Evolutionary conservation across 1,140 invertebrate species (phyloP).

Genomic region (Nylanderia fulva): DNA sequence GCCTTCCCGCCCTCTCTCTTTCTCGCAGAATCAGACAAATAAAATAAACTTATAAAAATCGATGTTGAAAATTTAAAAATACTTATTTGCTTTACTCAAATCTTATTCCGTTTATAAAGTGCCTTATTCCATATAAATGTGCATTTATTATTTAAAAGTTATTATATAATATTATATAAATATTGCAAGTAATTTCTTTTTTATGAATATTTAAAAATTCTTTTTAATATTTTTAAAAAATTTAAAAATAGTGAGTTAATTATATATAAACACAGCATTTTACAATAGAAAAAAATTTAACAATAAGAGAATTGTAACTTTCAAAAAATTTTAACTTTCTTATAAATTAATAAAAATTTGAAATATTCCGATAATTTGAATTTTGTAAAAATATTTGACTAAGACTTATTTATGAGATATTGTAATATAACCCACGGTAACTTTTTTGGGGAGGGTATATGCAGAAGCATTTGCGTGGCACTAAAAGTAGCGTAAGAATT

Average conservation of each 20-base stretch:
- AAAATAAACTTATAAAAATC: background rate
- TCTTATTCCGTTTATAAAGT: background rate
- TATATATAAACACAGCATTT: background rate
- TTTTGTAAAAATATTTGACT: background rate
- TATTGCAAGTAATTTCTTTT: background rate
- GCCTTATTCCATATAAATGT: background rate
- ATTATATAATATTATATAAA: background rate
- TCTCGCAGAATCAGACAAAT: background rate
- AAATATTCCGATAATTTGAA: background rate
- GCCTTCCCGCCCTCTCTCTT: too few relatives aligned
- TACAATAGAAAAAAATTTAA: background rate
- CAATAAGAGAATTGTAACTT: too few relatives aligned
- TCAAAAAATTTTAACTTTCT: background rate
- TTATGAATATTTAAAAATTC: background rate
- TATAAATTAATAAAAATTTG: background rate
- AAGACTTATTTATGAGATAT: background rate
- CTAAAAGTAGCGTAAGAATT: slow-evolving; percentile 17
- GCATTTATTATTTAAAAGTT: background rate
- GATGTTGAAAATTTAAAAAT: background rate
- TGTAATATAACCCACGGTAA: slow-evolving; percentile 10
- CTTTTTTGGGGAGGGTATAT: background rate
- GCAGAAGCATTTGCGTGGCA: background rate
- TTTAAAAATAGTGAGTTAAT: background rate
- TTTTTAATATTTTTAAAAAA: too few relatives aligned
- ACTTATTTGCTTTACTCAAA: background rate